Evolutionary conservation across 2,797 vertebrate genomes (phyloP).

Genomic region (Chaetophractus vellerosus): DNA sequence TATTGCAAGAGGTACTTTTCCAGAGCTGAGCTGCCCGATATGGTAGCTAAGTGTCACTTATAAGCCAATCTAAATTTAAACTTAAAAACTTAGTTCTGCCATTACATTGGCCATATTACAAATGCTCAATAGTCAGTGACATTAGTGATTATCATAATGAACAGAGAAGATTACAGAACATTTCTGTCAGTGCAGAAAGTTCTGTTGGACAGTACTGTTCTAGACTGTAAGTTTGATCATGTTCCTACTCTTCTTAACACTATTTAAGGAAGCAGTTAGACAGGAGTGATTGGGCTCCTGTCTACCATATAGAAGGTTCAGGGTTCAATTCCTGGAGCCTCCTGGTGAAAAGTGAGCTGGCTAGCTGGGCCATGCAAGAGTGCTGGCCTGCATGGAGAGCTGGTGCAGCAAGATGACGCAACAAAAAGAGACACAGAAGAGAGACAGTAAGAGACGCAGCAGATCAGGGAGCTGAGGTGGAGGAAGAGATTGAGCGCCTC

Average conservation of each 20-base stretch:
- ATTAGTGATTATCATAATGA: background rate
- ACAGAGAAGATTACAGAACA: background rate
- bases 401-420: too few relatives aligned
- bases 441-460: too few relatives aligned
- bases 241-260: background rate
- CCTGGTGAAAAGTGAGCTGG: too few relatives aligned
- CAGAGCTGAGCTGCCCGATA: background rate
- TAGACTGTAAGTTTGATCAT: background rate
- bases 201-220: background rate
- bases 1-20: background rate
- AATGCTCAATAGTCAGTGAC: background rate
- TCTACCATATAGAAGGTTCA: too few relatives aligned
- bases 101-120: conserved; percentile 3
- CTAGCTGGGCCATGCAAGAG: too few relatives aligned
- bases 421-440: too few relatives aligned
- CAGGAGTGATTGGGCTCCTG: too few relatives aligned
- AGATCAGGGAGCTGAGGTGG: too few relatives aligned
- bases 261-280: too few relatives aligned
- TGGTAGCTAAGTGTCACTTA: background rate
- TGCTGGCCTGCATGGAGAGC: too few relatives aligned
- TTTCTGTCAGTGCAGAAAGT: background rate
- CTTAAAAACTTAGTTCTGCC: background rate
- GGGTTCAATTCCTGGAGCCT: too few relatives aligned
- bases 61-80: background rate
- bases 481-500: too few relatives aligned